phyloP scores from a whole-genome alignment of 2,888 invertebrate species.

The Helicoverpa assulta region DNA sequence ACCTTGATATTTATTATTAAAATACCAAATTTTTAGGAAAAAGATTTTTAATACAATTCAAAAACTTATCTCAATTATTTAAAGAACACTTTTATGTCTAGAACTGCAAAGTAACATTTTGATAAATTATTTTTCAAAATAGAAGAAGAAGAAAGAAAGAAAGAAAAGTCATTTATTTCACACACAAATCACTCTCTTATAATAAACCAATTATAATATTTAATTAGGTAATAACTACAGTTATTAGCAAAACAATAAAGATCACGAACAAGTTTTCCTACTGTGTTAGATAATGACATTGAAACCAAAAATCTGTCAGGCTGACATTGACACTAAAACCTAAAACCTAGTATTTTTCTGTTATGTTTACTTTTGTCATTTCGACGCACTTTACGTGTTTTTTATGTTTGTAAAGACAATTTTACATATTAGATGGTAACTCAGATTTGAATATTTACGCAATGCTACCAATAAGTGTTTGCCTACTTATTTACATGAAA shows the following conservation, averaged over 20 bases:
- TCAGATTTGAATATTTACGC: neutral
- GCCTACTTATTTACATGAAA: no score
- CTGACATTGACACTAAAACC: slow-evolving; percentile 49
- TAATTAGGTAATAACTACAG: neutral
- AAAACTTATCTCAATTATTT: no score
- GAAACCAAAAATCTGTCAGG: slow-evolving; percentile 21
- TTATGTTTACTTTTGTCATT: slow-evolving; percentile 9
- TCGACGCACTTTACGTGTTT: neutral
- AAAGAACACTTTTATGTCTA: no score
- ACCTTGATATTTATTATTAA: no score
- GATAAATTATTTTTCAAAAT: neutral
- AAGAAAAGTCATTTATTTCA: no score
- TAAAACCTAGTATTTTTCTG: slow-evolving; percentile 35
- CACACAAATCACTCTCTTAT: no score
- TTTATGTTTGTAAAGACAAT: neutral
- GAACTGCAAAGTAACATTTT: no score
- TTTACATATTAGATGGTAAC: neutral
- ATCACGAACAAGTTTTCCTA: slow-evolving; percentile 14
- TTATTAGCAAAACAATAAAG: neutral
- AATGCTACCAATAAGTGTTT: neutral
- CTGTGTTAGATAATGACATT: slow-evolving; percentile 32
- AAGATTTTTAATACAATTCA: no score
- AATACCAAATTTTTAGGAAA: no score
- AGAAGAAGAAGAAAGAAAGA: no score
- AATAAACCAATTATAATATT: neutral